A percentile compares a stretch with the other conserved stretches of the same genome.
These are phyloP conservation scores for Odontophorus gujanensis DNA, from an alignment of 2,113 vertebrate species.

Conservation along the genomic window DNA sequence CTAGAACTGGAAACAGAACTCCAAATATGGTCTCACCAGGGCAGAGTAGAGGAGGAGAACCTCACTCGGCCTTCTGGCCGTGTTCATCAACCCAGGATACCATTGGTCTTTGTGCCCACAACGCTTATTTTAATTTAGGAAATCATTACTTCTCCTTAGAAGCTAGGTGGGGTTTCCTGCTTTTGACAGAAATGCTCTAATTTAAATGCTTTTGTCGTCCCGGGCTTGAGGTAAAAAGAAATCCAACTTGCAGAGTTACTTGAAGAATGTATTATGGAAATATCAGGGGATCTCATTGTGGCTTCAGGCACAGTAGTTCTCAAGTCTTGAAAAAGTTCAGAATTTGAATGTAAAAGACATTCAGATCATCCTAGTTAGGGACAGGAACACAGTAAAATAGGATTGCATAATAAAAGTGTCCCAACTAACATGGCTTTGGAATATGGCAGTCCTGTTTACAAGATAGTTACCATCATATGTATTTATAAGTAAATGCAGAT, in stretches of 20 bases:
- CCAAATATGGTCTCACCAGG: too few species aligned
- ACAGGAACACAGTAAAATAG: accelerated
- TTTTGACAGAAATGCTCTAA: neutral
- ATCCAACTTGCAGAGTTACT: neutral
- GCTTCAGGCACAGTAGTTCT: neutral
- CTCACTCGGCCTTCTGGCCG: too few species aligned
- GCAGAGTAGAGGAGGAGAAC: too few species aligned
- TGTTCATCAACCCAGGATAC: too few species aligned
- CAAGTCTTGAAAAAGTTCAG: neutral
- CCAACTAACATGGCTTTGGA: neutral
- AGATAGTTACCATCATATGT: neutral
- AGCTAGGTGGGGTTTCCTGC: neutral
- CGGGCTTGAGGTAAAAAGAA: neutral
- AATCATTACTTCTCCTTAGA: neutral
- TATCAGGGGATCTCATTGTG: neutral
- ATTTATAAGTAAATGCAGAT: neutral
- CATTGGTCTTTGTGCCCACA: too few species aligned
- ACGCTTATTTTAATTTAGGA: neutral
- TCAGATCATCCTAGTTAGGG: neutral
- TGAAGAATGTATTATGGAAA: neutral
- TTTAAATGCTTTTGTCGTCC: neutral
- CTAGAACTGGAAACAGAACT: too few species aligned
- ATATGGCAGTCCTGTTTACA: neutral
- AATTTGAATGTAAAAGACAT: neutral
- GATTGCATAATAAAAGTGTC: neutral